Evolutionary conservation across 2,888 invertebrate genomes (phyloP), one percentile per base, ranked within the genome.

Genomic region (Cremastobaeus sp.): DNA sequence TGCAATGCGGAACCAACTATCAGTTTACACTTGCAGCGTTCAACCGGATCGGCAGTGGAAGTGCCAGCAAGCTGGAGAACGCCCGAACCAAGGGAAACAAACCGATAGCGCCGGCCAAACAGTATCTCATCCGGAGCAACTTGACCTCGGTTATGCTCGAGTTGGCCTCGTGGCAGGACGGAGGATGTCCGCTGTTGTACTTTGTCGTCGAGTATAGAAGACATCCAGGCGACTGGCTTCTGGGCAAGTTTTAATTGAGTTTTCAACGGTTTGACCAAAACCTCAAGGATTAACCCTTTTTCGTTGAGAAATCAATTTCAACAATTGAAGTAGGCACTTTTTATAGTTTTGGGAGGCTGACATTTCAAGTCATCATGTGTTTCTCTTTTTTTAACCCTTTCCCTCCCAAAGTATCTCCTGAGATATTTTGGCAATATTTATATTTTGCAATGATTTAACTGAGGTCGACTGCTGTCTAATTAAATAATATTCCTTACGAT

Each of bases 11-110:
- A 11, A 87, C 88, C 35, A 85, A 79, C 47, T 88, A 88, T 69
- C 87, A 88, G 69, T 88, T 88, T 79, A 87, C 85, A 25, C 70
- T 88, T 52, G 86, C 88, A 12, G 88, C 88, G 14, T 86, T 87
- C 77, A 88, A 88, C 77, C 83, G 86, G 41, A 88, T 89, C 47
- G 89, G 88, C 2, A 87, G 86, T 71, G 88, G 88, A 1, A 84
- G 85, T 59, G 86, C 88, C 5, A 89, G 88, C 62, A 85, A 86
- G 47, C 83, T 86, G 14, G 86, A 88, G 45, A 82, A 82, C 21
- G 88, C 87, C 1, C 83, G 84, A 69, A 88, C 89, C 0, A 87
- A 88, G 59, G 89, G 89, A 2, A 84, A 86, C 12, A 86, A 86
- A 47, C 88, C 89, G 0, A 73, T 85, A 9, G 79, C 85, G 4